Conservation (phyloP, 1,140 invertebrate genomes). For the Hyphantria cunea region DNA sequence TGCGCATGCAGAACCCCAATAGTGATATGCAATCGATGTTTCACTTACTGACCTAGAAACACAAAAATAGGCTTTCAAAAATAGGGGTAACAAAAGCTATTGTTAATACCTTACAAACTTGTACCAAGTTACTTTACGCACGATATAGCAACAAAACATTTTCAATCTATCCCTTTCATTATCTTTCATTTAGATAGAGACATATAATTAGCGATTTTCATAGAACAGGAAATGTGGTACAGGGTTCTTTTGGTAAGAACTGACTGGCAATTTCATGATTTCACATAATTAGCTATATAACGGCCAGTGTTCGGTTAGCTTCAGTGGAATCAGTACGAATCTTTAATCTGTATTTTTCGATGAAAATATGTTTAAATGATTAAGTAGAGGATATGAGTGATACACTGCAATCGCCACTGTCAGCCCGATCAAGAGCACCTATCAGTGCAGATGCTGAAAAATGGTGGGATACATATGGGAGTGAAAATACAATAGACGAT, state of each 20-base stretch:
- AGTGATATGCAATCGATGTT: slow-evolving; percentile 17
- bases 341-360: background rate
- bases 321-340: background rate
- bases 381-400: slow-evolving; percentile 40
- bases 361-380: background rate
- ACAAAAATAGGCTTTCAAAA: slow-evolving; percentile 33
- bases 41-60: slow-evolving; percentile 51
- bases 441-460: slow-evolving; percentile 48
- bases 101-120: slow-evolving; percentile 13
- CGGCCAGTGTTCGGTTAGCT: slow-evolving; percentile 3
- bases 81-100: slow-evolving; percentile 25
- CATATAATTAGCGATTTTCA: background rate
- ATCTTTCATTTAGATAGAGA: slow-evolving; percentile 5
- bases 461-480: slow-evolving; percentile 55
- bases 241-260: slow-evolving; percentile 1
- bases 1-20: background rate
- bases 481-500: slow-evolving; percentile 5
- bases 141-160: slow-evolving; percentile 8
- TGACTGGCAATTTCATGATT: slow-evolving; percentile 43
- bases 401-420: slow-evolving; percentile 37
- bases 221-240: slow-evolving; percentile 1
- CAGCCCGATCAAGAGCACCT: slow-evolving; percentile 62
- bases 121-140: slow-evolving; percentile 8
- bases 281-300: background rate
- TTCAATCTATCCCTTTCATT: slow-evolving; percentile 16